Evolutionary conservation across 2,888 invertebrate species (phyloP), one percentile per base, ranked within the genome.

Genomic region (Pristionchus mayeri): DNA sequence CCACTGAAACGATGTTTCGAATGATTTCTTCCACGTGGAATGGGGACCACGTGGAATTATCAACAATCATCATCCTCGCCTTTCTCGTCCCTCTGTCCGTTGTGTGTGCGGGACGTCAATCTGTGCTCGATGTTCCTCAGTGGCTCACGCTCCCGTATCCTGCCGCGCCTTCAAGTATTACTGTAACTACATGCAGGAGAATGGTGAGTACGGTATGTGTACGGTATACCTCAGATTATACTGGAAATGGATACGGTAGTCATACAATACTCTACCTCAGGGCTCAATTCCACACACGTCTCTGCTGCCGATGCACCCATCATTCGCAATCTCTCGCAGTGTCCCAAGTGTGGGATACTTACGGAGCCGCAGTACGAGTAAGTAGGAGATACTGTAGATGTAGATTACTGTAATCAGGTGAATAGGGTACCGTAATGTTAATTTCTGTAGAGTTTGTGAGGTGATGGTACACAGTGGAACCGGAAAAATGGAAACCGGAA

Each of bases 31-130:
- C n/a, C n/a, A n/a, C n/a, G n/a, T 44, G n/a, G n/a, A n/a, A n/a
- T n/a, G n/a, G n/a, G n/a, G n/a, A n/a, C n/a, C n/a, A n/a, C n/a
- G n/a, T n/a, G n/a, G n/a, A n/a, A n/a, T n/a, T n/a, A n/a, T n/a
- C n/a, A n/a, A n/a, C n/a, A n/a, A n/a, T n/a, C n/a, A n/a, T n/a
- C n/a, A n/a, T n/a, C n/a, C 44, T 76, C 21, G 30, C 50, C 54
- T 54, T 34, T 57, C 54, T 16, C 21, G n/a, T 16, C 80, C 54
- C n/a, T 57, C 57, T 9, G 57, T 57, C 3, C 54, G 27, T 21
- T 80, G 80, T 24, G n/a, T n/a, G 24, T 80, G 80, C 27, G 80
- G 80, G n/a, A 57, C 57, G 24, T 80, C 57, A 24, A 80, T 80
- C 54, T 80, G 80, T 40, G 37, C 80, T 0, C 21, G 37, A 37